Evolutionary conservation across 2,113 vertebrate genomes (phyloP), one percentile per base, ranked within the genome.

Genomic region (Vimba vimba): DNA sequence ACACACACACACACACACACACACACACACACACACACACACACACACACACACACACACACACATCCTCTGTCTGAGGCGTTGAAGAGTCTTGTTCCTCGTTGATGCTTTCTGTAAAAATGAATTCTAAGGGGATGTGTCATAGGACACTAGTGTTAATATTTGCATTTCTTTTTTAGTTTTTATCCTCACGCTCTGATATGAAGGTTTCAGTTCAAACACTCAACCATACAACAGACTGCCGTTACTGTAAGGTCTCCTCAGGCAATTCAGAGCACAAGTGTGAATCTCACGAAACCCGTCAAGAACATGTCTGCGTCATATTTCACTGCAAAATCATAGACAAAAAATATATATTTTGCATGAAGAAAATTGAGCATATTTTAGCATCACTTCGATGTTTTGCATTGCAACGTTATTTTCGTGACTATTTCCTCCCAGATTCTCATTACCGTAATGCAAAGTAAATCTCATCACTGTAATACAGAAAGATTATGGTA

Each of bases 241-340:
- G 93, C 92, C 93, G 91, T 92, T 90, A 91, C 91, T 91, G 92
- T 93, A 91, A 92, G 87, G 91, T 93, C 92, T 92, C 93, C 93
- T 92, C 93, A 93, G 92, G 93, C 92, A 82, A 91, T 91, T 89
- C 91, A 91, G 92, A 94, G 91, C 94, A 93, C 92, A 93, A 93
- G 88, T 90, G 83, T 74, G 43, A 89, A 86, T 92, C 92, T 91
- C 90, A 91, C 79, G 89, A 50, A 75, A 85, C 79, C 52, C 23
- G 52, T 57, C 39, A 23, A 27, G 59, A 80, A 30, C 47, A 73
- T 10, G 43, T 23, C 9, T 2, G 33, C 0, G 36, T 39, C 68
- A 39, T 71, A 43, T 43, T 71, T 43, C 68, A 12, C 68, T 71
- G 19, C 19, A 1, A 39, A 11, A 19, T 33, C 30, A 19, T 21